Conservation (phyloP, 2,888 invertebrate genomes). For the Lepidochrysops patricia region DNA sequence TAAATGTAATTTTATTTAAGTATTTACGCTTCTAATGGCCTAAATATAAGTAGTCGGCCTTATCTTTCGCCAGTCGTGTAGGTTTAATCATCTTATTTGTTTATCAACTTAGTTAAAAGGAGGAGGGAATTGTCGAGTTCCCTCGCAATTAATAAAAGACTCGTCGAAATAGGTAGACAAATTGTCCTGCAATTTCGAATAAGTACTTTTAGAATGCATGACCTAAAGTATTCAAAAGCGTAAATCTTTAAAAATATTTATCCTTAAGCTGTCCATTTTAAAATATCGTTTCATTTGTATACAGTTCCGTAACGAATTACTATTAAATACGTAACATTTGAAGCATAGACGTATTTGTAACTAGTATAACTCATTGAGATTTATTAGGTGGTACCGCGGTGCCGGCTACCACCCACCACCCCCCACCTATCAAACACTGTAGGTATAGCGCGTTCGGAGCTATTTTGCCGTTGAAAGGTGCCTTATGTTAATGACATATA, state of each 20-base stretch:
- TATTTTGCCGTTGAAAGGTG: background rate
- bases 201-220: too few species aligned
- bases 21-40: background rate
- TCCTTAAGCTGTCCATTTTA: background rate
- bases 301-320: background rate
- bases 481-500: too few species aligned
- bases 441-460: background rate
- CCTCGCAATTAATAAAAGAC: too few species aligned
- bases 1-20: too few species aligned
- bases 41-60: background rate
- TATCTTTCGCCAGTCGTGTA: too few species aligned
- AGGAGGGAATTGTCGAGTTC: too few species aligned
- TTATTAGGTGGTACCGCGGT: slow-evolving; percentile 10
- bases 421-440: slow-evolving; percentile 12
- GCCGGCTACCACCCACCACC: slow-evolving; percentile 13
- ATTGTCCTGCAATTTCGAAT: too few species aligned
- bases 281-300: background rate
- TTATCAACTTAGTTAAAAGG: too few species aligned
- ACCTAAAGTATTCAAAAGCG: too few species aligned
- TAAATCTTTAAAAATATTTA: too few species aligned
- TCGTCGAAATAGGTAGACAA: too few species aligned
- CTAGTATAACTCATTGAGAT: slow-evolving; percentile 2
- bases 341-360: background rate
- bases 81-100: too few species aligned
- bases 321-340: background rate